A percentile compares a stretch with the other conserved stretches of the same genome.
Conservation (phyloP, 64 coral and sea anemone species). For the Pocillopora verrucosa region DNA sequence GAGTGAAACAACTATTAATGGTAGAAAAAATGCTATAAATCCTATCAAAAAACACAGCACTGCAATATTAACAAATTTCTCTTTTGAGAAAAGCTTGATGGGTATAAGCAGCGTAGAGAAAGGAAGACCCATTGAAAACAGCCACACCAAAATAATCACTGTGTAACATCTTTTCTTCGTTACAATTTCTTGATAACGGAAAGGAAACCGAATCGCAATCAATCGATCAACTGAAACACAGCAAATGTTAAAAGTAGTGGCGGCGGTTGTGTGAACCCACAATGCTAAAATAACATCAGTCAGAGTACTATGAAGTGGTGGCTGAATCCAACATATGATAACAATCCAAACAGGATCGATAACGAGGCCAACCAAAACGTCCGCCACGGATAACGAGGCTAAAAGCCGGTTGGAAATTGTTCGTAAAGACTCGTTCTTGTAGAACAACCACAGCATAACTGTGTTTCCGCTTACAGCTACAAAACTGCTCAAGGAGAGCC, state of each 20-base stretch:
- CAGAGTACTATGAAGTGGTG: no score
- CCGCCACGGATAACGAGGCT: background rate
- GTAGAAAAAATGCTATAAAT: background rate
- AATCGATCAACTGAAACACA: conserved; percentile 14
- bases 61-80: background rate
- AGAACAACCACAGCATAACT: background rate
- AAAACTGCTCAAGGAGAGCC: background rate
- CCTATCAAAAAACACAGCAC: background rate
- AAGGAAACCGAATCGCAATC: conserved; percentile 20
- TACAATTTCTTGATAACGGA: conserved; percentile 13
- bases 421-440: conserved; percentile 7
- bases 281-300: no score
- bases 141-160: background rate
- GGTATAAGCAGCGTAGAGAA: background rate
- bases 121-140: background rate
- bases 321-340: no score
- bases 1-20: background rate
- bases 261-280: background rate
- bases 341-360: background rate
- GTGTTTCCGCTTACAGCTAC: conserved; percentile 16
- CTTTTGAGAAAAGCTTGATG: no score
- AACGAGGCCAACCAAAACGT: background rate
- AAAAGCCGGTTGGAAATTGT: conserved; percentile 13
- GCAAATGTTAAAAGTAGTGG: conserved; percentile 19
- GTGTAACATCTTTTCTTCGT: background rate